Percentiles rank a stretch among this genome's conserved stretches.
phyloP scores from a whole-genome alignment of 2,113 vertebrate genomes.

The Todiramphus chloris region DNA sequence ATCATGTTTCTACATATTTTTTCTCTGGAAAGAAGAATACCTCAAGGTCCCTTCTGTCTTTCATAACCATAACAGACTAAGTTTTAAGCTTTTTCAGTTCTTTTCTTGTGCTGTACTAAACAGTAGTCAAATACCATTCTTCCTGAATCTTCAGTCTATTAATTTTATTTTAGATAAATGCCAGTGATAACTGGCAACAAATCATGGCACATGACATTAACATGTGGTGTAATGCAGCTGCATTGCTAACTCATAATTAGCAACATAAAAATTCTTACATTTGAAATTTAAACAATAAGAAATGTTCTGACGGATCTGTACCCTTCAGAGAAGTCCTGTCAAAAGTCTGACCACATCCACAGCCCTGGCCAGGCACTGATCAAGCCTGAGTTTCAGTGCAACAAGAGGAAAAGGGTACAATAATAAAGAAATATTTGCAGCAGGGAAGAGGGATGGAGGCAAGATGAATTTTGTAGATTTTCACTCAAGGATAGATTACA shows the following conservation, averaged over 20 bases:
- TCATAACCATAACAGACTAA: neutral
- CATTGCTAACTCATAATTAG: neutral
- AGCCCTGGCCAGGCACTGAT: neutral
- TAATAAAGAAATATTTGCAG: neutral
- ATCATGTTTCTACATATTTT: neutral
- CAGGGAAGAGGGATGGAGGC: fast-evolving
- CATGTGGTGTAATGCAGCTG: neutral
- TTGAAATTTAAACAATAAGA: neutral
- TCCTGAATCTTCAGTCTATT: neutral
- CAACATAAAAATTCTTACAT: neutral
- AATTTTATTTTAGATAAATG: neutral
- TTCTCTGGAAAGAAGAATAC: neutral
- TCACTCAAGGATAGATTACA: fast-evolving
- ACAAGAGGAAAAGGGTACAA: neutral
- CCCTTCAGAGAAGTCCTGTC: neutral
- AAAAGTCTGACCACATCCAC: neutral
- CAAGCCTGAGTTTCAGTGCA: neutral
- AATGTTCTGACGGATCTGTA: neutral
- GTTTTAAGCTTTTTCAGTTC: neutral
- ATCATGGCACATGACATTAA: neutral
- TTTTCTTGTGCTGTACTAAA: neutral
- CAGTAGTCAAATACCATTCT: neutral
- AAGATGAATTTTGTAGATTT: neutral
- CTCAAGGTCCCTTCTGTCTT: neutral
- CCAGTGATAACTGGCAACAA: neutral